Evolutionary conservation across 2,113 vertebrate species (phyloP).

Genomic region (Lamprologus ornatipinnis): DNA sequence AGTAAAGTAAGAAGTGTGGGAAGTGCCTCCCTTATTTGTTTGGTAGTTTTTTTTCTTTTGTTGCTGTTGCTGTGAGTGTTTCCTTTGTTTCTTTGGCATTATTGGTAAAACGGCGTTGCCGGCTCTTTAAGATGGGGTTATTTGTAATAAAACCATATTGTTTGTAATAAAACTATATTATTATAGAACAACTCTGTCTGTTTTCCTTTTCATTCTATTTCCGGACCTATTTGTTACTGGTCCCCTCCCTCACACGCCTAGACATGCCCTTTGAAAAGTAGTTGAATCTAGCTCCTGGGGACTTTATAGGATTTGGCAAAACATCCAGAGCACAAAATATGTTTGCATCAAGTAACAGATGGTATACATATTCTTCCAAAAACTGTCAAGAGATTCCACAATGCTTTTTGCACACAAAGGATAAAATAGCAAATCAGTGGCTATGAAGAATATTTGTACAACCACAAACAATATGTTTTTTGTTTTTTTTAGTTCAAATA

Average conservation of each 20-base stretch:
- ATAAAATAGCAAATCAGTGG: neutral
- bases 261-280: neutral
- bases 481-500: neutral
- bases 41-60: neutral
- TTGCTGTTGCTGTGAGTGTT: neutral
- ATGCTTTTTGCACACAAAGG: neutral
- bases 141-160: neutral
- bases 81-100: neutral
- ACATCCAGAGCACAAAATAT: neutral
- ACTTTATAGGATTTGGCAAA: neutral
- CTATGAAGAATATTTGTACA: neutral
- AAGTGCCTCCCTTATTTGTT: neutral
- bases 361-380: neutral
- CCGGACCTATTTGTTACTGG: neutral
- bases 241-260: neutral
- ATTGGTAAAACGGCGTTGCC: neutral
- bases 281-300: neutral
- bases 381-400: neutral
- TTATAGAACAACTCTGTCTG: neutral
- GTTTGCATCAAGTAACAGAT: neutral
- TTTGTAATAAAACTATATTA: neutral
- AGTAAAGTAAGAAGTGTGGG: neutral
- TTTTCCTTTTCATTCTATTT: neutral
- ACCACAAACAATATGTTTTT: neutral
- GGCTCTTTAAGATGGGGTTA: neutral